phyloP scores from a whole-genome alignment of 1,140 invertebrate species.

The Pseudachorutes palmiensis region DNA sequence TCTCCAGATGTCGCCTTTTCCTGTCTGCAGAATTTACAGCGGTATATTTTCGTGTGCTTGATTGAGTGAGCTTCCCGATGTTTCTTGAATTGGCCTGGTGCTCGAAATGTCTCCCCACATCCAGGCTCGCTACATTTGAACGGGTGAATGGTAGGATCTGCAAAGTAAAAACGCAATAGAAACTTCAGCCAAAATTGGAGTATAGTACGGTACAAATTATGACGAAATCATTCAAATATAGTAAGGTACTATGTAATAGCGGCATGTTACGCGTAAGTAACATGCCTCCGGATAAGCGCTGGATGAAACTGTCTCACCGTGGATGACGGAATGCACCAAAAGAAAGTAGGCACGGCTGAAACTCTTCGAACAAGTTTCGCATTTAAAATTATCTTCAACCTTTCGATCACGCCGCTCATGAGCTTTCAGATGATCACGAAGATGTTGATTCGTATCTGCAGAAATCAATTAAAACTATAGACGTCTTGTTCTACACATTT shows the following conservation, averaged over 20 bases:
- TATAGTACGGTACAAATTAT: too few species aligned
- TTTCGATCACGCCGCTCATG: background rate
- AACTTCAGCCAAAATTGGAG: too few species aligned
- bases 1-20: background rate
- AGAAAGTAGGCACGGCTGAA: background rate
- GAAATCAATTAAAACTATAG: too few species aligned
- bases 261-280: too few species aligned
- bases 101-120: background rate
- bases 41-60: background rate
- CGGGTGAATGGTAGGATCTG: background rate
- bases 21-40: background rate
- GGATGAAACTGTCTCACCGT: too few species aligned
- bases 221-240: too few species aligned
- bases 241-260: too few species aligned
- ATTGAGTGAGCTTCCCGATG: background rate
- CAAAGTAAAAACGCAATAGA: too few species aligned
- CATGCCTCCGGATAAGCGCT: too few species aligned
- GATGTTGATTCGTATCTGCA: constrained; percentile 3
- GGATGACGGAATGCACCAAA: background rate
- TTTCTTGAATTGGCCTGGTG: background rate
- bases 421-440: background rate
- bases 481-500: too few species aligned
- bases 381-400: background rate
- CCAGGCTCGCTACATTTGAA: constrained; percentile 4
- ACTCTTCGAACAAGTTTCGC: background rate